These are phyloP conservation scores for Drosophila cognata DNA, from an alignment of 2,888 invertebrate genomes.

Conservation along the genomic window DNA sequence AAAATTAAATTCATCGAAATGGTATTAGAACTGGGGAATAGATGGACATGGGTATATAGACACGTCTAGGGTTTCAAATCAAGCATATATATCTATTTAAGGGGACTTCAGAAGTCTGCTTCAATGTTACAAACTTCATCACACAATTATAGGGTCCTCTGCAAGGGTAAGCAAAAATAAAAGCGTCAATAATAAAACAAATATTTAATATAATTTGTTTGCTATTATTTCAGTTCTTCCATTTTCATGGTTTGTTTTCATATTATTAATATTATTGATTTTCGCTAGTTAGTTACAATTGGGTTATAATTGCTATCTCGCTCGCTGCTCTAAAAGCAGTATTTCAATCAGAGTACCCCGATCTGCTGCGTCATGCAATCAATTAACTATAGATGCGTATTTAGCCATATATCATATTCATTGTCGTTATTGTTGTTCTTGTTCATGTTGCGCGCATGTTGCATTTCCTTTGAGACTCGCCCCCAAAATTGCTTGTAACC, in stretches of 20 bases:
- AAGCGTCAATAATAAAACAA: background rate
- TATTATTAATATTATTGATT: slow-evolving; percentile 64
- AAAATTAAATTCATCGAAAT: background rate
- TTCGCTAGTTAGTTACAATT: background rate
- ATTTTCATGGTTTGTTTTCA: slow-evolving; percentile 3
- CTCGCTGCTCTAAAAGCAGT: background rate
- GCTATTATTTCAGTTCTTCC: background rate
- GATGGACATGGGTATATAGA: background rate
- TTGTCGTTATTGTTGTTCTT: slow-evolving; percentile 28
- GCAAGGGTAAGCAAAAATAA: background rate
- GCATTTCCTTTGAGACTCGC: slow-evolving; percentile 33
- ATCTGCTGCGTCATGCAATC: slow-evolving; percentile 13
- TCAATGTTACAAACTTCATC: background rate
- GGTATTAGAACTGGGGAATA: background rate
- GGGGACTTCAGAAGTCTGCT: background rate
- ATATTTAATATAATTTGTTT: background rate
- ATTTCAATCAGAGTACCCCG: background rate
- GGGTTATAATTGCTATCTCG: slow-evolving; percentile 1
- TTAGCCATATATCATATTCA: slow-evolving; percentile 4
- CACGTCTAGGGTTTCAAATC: background rate
- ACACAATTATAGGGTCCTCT: background rate
- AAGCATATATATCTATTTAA: background rate
- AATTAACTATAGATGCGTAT: slow-evolving; percentile 20
- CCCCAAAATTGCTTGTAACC: slow-evolving; percentile 9
- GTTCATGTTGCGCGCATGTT: slow-evolving; percentile 46